These are phyloP conservation scores for Amphipoea lucens DNA, from an alignment of 2,888 invertebrate genomes.

Conservation along the genomic window DNA sequence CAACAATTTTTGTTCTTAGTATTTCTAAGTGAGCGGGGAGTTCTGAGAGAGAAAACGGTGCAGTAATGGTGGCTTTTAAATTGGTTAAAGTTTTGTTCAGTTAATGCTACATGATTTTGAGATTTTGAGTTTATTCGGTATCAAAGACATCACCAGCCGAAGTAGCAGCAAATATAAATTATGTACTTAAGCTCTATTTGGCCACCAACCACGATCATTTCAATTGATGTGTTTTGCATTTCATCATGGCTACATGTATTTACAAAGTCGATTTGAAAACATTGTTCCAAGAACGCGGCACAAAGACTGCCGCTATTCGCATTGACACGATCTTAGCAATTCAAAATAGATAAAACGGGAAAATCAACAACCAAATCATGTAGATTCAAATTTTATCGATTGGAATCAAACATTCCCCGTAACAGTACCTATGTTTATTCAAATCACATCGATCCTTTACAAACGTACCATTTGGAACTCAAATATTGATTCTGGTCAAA, in stretches of 20 bases:
- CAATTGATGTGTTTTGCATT: neutral
- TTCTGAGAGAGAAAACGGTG: neutral
- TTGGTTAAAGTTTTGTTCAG: neutral
- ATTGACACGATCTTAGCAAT: constrained; percentile 58
- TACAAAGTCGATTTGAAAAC: constrained; percentile 31
- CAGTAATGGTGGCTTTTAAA: neutral
- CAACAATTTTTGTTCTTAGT: neutral
- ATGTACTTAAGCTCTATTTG: neutral
- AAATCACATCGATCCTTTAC: constrained; percentile 78
- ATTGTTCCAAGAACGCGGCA: constrained; percentile 37
- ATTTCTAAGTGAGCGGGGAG: neutral
- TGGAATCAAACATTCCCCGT: constrained; percentile 69
- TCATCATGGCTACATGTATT: neutral
- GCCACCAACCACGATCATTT: neutral
- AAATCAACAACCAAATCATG: constrained; percentile 66
- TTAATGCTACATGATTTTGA: neutral
- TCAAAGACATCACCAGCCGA: neutral
- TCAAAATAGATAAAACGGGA: constrained; percentile 56
- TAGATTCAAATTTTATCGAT: constrained; percentile 70
- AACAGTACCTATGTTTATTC: constrained; percentile 77
- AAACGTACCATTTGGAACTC: constrained; percentile 74
- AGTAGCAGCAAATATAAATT: neutral
- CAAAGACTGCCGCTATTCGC: constrained; percentile 40
- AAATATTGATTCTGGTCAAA: constrained; percentile 82
- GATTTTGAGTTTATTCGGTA: neutral